A percentile compares a stretch with the other conserved stretches of the same genome.
Conservation (phyloP, 2,888 invertebrate species). For the Idaea dimidiata region DNA sequence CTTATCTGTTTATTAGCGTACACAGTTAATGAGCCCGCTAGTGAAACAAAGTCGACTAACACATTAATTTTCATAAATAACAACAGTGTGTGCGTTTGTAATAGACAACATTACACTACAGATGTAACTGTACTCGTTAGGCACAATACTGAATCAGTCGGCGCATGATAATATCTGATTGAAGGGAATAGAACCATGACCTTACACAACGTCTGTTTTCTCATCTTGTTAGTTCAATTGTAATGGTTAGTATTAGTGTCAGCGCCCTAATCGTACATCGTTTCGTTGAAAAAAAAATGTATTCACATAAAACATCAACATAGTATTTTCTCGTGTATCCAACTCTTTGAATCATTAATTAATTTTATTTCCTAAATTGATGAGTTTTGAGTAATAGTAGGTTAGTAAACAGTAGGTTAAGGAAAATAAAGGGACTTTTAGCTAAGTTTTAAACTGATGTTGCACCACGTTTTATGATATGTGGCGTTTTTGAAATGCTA, state of each 20-base stretch:
- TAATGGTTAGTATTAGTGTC: slow-evolving; percentile 39
- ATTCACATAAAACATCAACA: too few species aligned
- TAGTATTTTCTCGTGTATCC: too few species aligned
- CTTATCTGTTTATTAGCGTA: slow-evolving; percentile 51
- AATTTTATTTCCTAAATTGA: too few species aligned
- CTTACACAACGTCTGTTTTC: slow-evolving; percentile 44
- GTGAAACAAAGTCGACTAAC: slow-evolving; percentile 29
- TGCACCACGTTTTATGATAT: too few species aligned
- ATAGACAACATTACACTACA: slow-evolving; percentile 29
- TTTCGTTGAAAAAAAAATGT: neutral
- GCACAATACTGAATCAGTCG: slow-evolving; percentile 44
- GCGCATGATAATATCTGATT: slow-evolving; percentile 40
- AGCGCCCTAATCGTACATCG: slow-evolving; percentile 15
- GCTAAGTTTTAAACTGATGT: too few species aligned
- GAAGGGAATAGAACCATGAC: slow-evolving; percentile 50
- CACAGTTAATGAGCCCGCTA: slow-evolving; percentile 39
- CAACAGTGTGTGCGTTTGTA: slow-evolving; percentile 23
- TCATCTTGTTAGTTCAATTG: slow-evolving; percentile 61
- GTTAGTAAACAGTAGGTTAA: too few species aligned
- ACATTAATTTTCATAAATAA: slow-evolving; percentile 24
- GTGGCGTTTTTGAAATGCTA: too few species aligned
- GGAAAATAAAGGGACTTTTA: too few species aligned
- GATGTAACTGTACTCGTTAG: slow-evolving; percentile 37
- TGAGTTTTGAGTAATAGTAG: too few species aligned
- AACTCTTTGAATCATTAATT: too few species aligned